Conservation (phyloP, 37 sponge, comb jelly and placozoan species). For the Bolinopsis microptera region DNA sequence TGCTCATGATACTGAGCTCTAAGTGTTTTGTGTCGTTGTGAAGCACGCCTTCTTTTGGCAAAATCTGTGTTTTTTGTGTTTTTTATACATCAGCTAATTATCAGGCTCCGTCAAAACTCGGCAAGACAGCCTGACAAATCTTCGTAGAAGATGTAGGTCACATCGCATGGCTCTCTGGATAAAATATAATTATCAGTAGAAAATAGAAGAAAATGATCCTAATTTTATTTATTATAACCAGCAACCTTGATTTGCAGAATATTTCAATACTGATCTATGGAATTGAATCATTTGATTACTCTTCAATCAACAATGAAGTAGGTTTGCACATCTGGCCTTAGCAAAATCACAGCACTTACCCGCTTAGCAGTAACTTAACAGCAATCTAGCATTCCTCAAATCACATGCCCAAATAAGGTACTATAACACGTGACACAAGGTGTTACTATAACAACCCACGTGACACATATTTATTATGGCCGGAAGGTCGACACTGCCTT, state of each 20-base stretch:
- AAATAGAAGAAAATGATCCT: not conserved
- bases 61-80: too few species aligned
- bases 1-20: too few species aligned
- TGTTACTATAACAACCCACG: too few species aligned
- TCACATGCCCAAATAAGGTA: too few species aligned
- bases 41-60: not conserved
- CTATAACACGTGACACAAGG: too few species aligned
- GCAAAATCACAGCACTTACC: too few species aligned
- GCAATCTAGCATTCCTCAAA: too few species aligned
- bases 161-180: not conserved
- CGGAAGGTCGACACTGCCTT: too few species aligned
- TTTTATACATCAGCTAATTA: too few species aligned
- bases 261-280: not conserved
- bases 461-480: too few species aligned
- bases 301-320: not conserved
- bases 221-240: not conserved
- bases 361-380: too few species aligned
- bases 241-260: not conserved
- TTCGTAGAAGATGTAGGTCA: not conserved
- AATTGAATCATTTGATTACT: not conserved
- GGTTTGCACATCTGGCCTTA: not conserved
- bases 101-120: not conserved
- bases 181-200: not conserved
- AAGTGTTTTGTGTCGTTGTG: too few species aligned
- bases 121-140: not conserved